phyloP scores from a whole-genome alignment of 2,797 vertebrate species.

The Scleropages formosus region DNA sequence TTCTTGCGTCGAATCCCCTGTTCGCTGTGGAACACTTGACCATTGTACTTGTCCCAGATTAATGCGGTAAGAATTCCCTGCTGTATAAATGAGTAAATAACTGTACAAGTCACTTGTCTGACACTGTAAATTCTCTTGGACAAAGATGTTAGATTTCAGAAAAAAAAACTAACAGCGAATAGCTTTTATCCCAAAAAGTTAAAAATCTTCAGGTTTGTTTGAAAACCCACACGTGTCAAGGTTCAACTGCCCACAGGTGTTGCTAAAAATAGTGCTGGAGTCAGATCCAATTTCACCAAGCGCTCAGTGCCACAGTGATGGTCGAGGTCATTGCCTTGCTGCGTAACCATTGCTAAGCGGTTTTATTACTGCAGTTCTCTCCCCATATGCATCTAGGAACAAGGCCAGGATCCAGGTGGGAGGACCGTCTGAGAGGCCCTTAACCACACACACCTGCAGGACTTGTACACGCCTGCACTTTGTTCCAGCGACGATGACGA shows the following conservation, averaged over 20 bases:
- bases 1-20: too few species aligned
- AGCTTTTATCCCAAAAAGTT: too few species aligned
- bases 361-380: background rate
- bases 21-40: too few species aligned
- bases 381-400: slow-evolving; percentile 3
- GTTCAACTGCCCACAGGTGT: background rate
- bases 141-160: too few species aligned
- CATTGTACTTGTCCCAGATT: too few species aligned
- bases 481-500: background rate
- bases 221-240: too few species aligned
- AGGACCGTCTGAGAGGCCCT: too few species aligned
- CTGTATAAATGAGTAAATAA: too few species aligned
- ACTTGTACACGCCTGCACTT: slow-evolving; percentile 40
- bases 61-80: too few species aligned
- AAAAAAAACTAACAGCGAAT: too few species aligned
- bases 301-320: background rate
- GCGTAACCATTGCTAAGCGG: background rate
- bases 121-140: too few species aligned
- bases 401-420: background rate
- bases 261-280: background rate
- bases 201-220: background rate
- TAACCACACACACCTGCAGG: background rate
- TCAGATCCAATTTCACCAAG: background rate
- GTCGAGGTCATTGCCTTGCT: slow-evolving; percentile 2
- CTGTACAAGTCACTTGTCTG: too few species aligned